These are phyloP conservation scores for Antennarius striatus DNA, from an alignment of 2,113 vertebrate species.

Conservation along the genomic window DNA sequence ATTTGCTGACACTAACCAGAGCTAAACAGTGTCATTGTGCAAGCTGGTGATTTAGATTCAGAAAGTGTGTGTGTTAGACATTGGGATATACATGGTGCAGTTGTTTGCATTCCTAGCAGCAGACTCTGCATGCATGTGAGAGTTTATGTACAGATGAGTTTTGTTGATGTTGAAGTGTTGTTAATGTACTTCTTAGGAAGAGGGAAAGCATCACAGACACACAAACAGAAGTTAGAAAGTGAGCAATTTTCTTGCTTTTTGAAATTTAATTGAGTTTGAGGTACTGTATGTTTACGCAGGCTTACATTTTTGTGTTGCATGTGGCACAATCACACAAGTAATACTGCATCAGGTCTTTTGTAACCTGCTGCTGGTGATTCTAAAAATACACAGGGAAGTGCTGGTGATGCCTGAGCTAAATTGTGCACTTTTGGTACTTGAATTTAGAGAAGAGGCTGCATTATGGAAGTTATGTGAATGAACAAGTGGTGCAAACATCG, in stretches of 20 bases:
- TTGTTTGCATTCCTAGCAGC: conserved; percentile 73
- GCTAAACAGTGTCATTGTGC: conserved; percentile 80
- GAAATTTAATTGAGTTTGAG: no score
- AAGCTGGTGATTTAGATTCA: conserved; percentile 72
- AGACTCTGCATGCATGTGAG: conserved; percentile 44
- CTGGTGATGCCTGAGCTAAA: no score
- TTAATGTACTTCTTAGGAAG: conserved; percentile 43
- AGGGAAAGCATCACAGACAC: conserved; percentile 23
- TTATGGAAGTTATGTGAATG: not conserved
- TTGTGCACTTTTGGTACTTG: no score
- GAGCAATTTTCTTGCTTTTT: not conserved
- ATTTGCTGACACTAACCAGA: conserved; percentile 84
- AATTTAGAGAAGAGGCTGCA: no score
- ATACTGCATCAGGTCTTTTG: not conserved
- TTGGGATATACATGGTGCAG: conserved; percentile 67
- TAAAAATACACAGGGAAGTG: not conserved
- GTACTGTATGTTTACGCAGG: not conserved
- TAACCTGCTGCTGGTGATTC: not conserved
- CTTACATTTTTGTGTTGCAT: conserved; percentile 3
- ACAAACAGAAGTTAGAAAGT: conserved; percentile 23
- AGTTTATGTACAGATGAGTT: conserved; percentile 56
- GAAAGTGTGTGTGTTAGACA: conserved; percentile 66
- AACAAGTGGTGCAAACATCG: not conserved
- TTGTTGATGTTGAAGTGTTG: conserved; percentile 51
- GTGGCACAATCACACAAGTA: not conserved